A percentile compares a stretch with the other conserved stretches of the same genome.
These are phyloP conservation scores for Hymenochirus boettgeri DNA, from an alignment of 2,113 vertebrate species.

Conservation along the genomic window DNA sequence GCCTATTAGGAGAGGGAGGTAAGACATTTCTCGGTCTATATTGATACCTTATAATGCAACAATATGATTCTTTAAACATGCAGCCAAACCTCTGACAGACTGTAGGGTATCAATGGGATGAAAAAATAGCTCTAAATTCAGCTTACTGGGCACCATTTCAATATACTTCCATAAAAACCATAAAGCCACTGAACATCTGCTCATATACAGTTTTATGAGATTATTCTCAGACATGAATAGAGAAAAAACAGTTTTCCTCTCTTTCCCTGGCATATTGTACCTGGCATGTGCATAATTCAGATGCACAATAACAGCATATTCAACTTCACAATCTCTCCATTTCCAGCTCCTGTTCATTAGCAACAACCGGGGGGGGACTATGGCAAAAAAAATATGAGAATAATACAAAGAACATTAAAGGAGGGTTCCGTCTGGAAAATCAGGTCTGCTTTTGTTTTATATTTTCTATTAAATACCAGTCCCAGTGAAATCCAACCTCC, in stretches of 20 bases:
- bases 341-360: conserved; percentile 31
- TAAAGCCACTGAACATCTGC: conserved; percentile 13
- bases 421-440: background rate
- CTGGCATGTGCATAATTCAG: conserved; percentile 14
- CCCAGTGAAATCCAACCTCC: conserved; percentile 26
- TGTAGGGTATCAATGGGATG: no score
- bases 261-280: conserved; percentile 6
- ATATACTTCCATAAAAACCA: background rate
- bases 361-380: background rate
- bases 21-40: no score
- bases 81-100: no score
- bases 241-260: conserved; percentile 8
- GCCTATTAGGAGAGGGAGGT: no score
- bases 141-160: background rate
- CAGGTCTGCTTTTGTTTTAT: conserved; percentile 43
- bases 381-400: conserved; percentile 5
- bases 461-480: conserved; percentile 25
- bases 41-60: no score
- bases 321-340: background rate
- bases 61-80: no score
- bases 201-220: conserved; percentile 16
- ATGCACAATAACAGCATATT: background rate
- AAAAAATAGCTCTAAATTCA: no score
- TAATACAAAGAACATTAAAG: conserved; percentile 21
- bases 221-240: conserved; percentile 2